These are phyloP conservation scores for Motacilla alba DNA, from an alignment of 2,113 vertebrate species.

Conservation along the genomic window DNA sequence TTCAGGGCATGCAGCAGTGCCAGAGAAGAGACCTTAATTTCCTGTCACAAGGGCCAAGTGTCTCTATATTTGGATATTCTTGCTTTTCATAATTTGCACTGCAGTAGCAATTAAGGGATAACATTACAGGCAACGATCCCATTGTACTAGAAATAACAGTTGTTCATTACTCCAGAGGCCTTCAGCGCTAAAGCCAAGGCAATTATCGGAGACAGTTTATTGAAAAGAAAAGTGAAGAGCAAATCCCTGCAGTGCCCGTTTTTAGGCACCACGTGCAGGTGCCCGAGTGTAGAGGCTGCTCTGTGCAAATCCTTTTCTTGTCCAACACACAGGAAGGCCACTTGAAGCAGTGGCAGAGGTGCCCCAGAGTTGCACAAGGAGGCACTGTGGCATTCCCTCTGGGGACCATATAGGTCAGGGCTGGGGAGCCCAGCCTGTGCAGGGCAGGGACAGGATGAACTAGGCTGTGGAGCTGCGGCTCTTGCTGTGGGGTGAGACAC, in stretches of 20 bases:
- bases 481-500: too few species aligned
- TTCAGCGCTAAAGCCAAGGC: constrained; percentile 15
- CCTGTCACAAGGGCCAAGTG: constrained; percentile 7
- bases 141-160: constrained; percentile 43
- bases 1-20: neutral
- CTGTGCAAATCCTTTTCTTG: neutral
- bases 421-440: neutral
- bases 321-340: neutral
- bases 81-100: constrained; percentile 5
- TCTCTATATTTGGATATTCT: constrained; percentile 15
- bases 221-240: constrained; percentile 1
- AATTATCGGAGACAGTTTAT: neutral
- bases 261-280: neutral
- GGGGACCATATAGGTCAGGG: neutral
- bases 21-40: constrained; percentile 36
- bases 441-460: accelerated
- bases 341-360: neutral
- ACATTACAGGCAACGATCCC: neutral
- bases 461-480: accelerated
- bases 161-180: constrained; percentile 22
- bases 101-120: constrained; percentile 24
- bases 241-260: neutral
- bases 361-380: accelerated
- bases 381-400: neutral
- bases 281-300: neutral